Evolutionary conservation across 35 echinoderm and acorn worm species (phyloP).

Genomic region (Diadema setosum): DNA sequence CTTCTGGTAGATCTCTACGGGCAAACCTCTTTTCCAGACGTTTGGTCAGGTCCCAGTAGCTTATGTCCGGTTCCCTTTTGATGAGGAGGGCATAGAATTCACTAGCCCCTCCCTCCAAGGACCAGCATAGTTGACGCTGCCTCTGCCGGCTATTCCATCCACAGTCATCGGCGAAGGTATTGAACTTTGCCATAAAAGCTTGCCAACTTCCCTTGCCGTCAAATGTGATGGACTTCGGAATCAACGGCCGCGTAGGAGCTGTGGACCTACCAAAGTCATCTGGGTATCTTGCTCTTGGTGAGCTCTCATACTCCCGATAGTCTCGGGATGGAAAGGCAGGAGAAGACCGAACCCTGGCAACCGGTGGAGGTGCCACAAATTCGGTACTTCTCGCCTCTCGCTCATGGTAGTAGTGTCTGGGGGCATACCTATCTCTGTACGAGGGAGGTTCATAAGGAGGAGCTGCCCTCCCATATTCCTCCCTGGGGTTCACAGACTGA

Average conservation of each 20-base stretch:
- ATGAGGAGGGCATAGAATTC: neutral
- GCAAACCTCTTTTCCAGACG: neutral
- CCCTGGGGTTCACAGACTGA: too few relatives aligned
- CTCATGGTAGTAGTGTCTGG: too few relatives aligned
- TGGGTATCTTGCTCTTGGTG: too few relatives aligned
- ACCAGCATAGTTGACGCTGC: neutral
- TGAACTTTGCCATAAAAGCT: neutral
- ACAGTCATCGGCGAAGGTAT: neutral
- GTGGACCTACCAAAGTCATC: too few relatives aligned
- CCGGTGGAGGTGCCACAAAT: too few relatives aligned
- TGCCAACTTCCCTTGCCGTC: neutral
- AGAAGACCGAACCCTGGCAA: too few relatives aligned
- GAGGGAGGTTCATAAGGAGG: too few relatives aligned
- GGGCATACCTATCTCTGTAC: too few relatives aligned
- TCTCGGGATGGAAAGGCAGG: too few relatives aligned
- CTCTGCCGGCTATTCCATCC: neutral
- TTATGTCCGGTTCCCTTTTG: neutral
- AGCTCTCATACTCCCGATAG: too few relatives aligned
- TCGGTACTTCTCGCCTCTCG: too few relatives aligned
- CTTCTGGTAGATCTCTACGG: neutral
- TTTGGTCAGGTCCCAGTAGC: neutral
- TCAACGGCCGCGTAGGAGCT: neutral
- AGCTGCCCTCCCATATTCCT: too few relatives aligned
- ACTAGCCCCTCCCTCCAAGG: neutral
- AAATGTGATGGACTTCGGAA: neutral